Conservation (phyloP, 2,888 invertebrate genomes). For the Cheilosia soror region DNA sequence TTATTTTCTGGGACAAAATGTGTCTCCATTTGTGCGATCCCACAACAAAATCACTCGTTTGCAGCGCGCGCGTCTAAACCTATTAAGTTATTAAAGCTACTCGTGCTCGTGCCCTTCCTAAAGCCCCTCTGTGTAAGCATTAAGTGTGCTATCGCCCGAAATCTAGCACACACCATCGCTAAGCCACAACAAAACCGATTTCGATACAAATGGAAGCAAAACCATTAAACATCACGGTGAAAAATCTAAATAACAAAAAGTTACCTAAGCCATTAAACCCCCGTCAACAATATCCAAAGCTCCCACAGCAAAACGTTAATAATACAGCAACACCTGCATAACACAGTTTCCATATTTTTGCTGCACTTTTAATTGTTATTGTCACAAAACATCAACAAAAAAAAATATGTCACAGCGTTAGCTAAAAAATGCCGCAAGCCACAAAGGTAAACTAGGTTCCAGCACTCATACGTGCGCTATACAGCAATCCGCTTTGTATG, state of each 20-base stretch:
- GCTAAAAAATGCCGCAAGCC: conserved; percentile 5
- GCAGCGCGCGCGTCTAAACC: too few species aligned
- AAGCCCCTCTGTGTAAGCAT: too few species aligned
- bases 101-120: too few species aligned
- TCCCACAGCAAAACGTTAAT: conserved; percentile 38
- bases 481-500: conserved; percentile 5
- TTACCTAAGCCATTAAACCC: conserved; percentile 13
- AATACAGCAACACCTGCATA: conserved; percentile 43
- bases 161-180: too few species aligned
- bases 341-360: conserved; percentile 1
- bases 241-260: conserved; percentile 15
- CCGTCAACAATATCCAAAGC: background rate
- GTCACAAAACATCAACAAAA: conserved; percentile 29
- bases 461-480: background rate
- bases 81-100: too few species aligned
- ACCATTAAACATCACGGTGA: conserved; percentile 22
- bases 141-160: too few species aligned
- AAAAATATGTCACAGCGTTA: conserved; percentile 1
- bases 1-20: too few species aligned
- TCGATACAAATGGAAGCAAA: background rate
- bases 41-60: too few species aligned
- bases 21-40: too few species aligned
- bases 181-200: background rate
- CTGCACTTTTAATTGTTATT: conserved; percentile 18
- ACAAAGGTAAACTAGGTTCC: background rate